A percentile compares a stretch with the other conserved stretches of the same genome.
Evolutionary conservation across 2,888 invertebrate genomes (phyloP).

Genomic region (Bruchidius siliquastri): DNA sequence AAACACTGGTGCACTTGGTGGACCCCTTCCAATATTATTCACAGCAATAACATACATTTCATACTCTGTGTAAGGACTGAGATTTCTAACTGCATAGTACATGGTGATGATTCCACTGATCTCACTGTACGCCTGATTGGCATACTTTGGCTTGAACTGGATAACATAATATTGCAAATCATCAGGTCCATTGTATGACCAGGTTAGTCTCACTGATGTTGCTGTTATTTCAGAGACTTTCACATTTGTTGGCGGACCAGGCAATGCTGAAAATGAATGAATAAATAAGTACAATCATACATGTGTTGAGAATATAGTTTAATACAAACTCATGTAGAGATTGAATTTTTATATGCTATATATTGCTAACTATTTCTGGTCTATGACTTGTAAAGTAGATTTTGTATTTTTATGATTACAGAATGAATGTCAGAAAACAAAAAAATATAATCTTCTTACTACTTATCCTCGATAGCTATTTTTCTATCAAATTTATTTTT

Average conservation of each 20-base stretch:
- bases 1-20: conserved; percentile 80
- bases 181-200: conserved; percentile 86
- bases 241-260: conserved; percentile 85
- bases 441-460: no score
- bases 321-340: no score
- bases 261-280: conserved; percentile 65
- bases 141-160: conserved; percentile 93
- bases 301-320: no score
- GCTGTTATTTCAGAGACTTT: conserved; percentile 91
- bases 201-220: conserved; percentile 85
- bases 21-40: conserved; percentile 90
- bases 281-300: neutral
- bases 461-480: no score
- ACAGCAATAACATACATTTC: conserved; percentile 94
- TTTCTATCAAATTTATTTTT: no score
- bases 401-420: no score
- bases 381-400: no score
- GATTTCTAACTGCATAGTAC: conserved; percentile 84
- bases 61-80: conserved; percentile 93
- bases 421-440: no score
- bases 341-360: no score
- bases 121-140: conserved; percentile 87
- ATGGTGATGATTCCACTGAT: conserved; percentile 90
- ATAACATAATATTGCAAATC: conserved; percentile 95
- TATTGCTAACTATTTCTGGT: no score